Evolutionary conservation across 2,113 vertebrate species (phyloP).

Genomic region (Emydocephalus ijimae): DNA sequence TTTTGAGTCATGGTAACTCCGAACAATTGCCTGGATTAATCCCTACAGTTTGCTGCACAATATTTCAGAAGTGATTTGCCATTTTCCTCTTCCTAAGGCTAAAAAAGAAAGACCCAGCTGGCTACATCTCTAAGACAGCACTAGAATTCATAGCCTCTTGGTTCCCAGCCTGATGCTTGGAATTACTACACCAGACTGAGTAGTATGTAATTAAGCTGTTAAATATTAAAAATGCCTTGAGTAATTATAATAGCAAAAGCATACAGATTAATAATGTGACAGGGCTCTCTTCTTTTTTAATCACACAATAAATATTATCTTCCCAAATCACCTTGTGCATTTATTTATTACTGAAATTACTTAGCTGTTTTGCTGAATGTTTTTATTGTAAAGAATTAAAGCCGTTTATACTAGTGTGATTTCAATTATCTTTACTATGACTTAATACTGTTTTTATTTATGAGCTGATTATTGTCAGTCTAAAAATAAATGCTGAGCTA

Average conservation of each 20-base stretch:
- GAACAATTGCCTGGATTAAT: background rate
- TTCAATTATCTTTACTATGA: background rate
- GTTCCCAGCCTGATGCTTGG: background rate
- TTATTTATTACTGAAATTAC: background rate
- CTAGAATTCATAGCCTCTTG: background rate
- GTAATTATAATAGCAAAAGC: background rate
- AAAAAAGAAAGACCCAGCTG: background rate
- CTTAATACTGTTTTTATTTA: background rate
- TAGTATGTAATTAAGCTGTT: background rate
- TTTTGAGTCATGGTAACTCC: background rate
- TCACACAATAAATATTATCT: background rate
- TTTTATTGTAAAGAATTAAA: background rate
- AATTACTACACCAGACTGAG: background rate
- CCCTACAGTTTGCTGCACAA: background rate
- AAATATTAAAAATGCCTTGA: background rate
- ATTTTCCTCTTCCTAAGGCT: background rate
- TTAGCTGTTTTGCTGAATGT: background rate
- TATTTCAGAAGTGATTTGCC: background rate
- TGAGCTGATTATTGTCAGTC: background rate
- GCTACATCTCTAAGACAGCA: background rate
- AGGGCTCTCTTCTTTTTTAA: background rate
- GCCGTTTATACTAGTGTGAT: background rate
- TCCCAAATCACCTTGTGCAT: background rate
- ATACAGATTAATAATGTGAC: background rate
- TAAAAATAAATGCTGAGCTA: background rate